Evolutionary conservation across 2,113 vertebrate genomes (phyloP), one percentile per base, ranked within the genome.

Genomic region (Microcebus tavaratra): DNA sequence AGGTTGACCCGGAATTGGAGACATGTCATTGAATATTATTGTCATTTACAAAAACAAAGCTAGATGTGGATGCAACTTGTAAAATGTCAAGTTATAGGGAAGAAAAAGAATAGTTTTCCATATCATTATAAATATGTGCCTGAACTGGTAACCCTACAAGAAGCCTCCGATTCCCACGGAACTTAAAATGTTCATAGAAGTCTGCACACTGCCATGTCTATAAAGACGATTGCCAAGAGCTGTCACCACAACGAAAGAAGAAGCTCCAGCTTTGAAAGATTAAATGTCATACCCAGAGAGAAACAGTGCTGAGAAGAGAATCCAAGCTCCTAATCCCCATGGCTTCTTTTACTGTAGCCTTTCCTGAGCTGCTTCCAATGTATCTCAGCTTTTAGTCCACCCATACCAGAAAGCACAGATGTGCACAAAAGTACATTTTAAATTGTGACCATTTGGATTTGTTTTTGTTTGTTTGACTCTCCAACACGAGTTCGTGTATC

Each of bases 391-490:
- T 48, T 95, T 2, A 65, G 27, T 57, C 31, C 14, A 50, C 42
- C 29, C 18, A 0, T 48, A 86, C 50, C 68, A 94, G 45, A 63
- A 88, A 84, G 57, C 90, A 91, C 91, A 95, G 79, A 94, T 85
- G n/a, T 95, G 89, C 57, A 68, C 85, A 95, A 83, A 95, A 63
- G 68, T 83, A 88, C 65, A 78, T 84, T 93, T 95, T 89, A 88
- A 91, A 97, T 75, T 61, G 36, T 70, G 73, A 95, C 50, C 53
- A 72, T 95, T 95, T 96, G 70, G 48, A 94, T 87, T 96, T 86
- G 39, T 53, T 93, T 90, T 94, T 89, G 65, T 91, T 97, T 95
- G 68, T 75, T 93, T 95, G 72, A 89, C 68, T 96, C 70, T 81
- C 86, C 45, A 93, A 84, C 39, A 21, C 36, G 50, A 18, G 75